phyloP scores from a whole-genome alignment of 2,797 vertebrate species.

The Hippocampus kuda region DNA sequence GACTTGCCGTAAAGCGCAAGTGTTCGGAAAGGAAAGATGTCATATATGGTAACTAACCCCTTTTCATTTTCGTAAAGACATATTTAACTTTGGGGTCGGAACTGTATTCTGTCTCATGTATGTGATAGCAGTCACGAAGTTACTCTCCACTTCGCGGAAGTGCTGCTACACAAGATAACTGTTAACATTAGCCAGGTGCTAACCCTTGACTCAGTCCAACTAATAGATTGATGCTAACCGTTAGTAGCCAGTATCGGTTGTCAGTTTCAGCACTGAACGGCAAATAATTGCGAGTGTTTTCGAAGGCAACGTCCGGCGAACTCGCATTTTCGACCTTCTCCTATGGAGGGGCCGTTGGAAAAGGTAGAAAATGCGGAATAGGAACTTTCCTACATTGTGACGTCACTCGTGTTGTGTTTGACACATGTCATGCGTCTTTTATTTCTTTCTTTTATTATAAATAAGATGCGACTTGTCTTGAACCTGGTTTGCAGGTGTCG shows the following conservation, averaged over 20 bases:
- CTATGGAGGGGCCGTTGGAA: too few species aligned
- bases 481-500: conserved; percentile 64
- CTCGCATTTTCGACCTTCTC: too few species aligned
- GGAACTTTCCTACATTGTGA: too few species aligned
- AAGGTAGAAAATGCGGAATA: too few species aligned
- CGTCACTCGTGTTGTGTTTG: neutral
- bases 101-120: neutral
- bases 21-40: conserved; percentile 27
- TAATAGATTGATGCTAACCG: neutral
- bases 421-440: neutral
- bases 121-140: accelerated
- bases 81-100: neutral
- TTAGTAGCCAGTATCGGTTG: neutral
- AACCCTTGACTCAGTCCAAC: conserved; percentile 10
- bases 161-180: neutral
- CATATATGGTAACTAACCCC: conserved; percentile 28
- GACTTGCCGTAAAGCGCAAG: conserved; percentile 25
- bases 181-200: conserved; percentile 32
- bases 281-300: too few species aligned
- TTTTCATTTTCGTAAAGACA: neutral
- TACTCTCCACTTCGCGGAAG: accelerated
- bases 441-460: too few species aligned
- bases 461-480: too few species aligned
- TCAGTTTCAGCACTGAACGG: too few species aligned
- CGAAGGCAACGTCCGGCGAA: too few species aligned